Conservation (phyloP, 2,113 vertebrate species). For the Pygoscelis antarcticus region DNA sequence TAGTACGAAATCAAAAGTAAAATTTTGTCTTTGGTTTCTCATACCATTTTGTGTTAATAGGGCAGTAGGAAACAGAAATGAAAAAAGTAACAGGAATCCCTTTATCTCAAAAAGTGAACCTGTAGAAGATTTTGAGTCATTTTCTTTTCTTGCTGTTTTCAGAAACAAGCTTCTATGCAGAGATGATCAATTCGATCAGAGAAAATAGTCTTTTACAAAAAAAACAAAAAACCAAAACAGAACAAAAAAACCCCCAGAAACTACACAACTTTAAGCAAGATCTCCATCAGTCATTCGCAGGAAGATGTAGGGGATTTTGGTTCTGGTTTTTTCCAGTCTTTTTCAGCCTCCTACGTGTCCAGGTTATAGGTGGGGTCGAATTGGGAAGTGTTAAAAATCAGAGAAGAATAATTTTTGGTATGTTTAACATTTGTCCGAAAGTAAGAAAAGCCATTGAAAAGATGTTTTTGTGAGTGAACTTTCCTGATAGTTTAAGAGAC, state of each 20-base stretch:
- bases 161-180: not conserved
- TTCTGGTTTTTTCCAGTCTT: constrained; percentile 10
- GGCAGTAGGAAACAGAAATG: not conserved
- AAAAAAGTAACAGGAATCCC: not conserved
- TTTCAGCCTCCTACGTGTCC: constrained; percentile 24
- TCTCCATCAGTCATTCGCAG: not conserved
- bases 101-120: not conserved
- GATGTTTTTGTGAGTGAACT: not conserved
- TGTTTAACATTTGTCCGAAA: not conserved
- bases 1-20: not conserved
- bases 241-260: not conserved
- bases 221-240: not conserved
- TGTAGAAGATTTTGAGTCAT: not conserved
- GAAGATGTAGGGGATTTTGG: not conserved
- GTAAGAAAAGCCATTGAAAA: not conserved
- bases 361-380: constrained; percentile 22
- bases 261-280: not conserved
- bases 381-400: constrained; percentile 19
- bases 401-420: not conserved
- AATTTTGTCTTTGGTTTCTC: not conserved
- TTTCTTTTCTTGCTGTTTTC: not conserved
- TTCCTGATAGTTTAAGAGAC: not conserved
- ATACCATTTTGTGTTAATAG: not conserved
- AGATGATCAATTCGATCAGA: not conserved
- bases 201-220: not conserved